Evolutionary conservation across 2,888 invertebrate species (phyloP).

Genomic region (Piscicola geometra): DNA sequence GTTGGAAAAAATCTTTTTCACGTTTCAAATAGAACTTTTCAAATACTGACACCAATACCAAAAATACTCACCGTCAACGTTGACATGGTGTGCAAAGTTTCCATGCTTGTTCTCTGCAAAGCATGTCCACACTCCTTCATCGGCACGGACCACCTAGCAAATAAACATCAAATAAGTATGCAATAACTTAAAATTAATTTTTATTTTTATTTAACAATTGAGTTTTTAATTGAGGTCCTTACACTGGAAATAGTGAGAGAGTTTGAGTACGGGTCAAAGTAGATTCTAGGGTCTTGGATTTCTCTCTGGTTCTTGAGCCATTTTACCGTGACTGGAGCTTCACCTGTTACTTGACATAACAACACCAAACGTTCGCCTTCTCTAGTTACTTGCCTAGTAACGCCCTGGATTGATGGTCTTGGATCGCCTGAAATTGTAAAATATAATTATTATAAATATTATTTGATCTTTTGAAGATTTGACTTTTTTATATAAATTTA

Average conservation of each 20-base stretch:
- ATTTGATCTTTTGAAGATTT: too few species aligned
- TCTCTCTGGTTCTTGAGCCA: slow-evolving; percentile 3
- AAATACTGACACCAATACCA: too few species aligned
- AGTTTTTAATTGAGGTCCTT: too few species aligned
- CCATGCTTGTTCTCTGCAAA: slow-evolving; percentile 8
- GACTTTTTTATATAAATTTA: too few species aligned
- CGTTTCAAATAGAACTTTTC: too few species aligned
- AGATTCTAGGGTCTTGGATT: neutral
- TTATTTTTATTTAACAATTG: neutral
- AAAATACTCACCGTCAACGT: neutral
- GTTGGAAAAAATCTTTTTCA: too few species aligned
- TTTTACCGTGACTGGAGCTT: neutral
- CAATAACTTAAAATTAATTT: neutral
- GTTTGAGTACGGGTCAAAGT: slow-evolving; percentile 7
- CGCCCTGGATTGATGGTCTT: neutral
- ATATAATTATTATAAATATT: too few species aligned
- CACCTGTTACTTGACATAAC: neutral
- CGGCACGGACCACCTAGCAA: neutral
- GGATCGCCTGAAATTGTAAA: too few species aligned
- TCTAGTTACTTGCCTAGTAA: neutral
- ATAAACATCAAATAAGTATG: neutral
- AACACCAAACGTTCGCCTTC: neutral
- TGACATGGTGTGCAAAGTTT: slow-evolving; percentile 9
- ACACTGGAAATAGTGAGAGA: slow-evolving; percentile 1
- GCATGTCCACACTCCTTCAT: neutral